Conservation (phyloP, 2,888 invertebrate species). For the Kryphioiulus occultus region DNA sequence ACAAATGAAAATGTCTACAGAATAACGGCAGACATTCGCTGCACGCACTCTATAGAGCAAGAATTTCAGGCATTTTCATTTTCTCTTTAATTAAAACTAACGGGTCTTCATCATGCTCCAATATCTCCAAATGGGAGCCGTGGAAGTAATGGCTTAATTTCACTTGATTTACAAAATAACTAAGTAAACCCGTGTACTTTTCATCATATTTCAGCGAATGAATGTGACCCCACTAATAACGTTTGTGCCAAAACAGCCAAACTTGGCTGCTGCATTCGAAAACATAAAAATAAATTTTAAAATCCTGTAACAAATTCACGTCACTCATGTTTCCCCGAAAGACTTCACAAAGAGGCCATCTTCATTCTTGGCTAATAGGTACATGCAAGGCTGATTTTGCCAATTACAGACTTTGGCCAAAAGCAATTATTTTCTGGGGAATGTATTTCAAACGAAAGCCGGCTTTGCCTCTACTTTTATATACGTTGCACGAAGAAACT, state of each 20-base stretch:
- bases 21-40: background rate
- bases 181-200: background rate
- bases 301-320: background rate
- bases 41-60: background rate
- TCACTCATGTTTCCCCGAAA: background rate
- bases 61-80: slow-evolving; percentile 28
- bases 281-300: background rate
- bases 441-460: background rate
- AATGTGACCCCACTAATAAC: background rate
- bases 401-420: background rate
- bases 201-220: background rate
- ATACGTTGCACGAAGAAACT: background rate
- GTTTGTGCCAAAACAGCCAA: background rate
- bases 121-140: background rate
- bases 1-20: background rate
- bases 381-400: slow-evolving; percentile 31
- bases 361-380: background rate
- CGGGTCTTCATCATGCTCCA: background rate
- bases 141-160: background rate
- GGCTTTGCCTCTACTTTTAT: background rate
- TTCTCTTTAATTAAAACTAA: slow-evolving; percentile 20
- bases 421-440: slow-evolving; percentile 33
- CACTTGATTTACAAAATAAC: background rate
- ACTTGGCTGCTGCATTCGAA: background rate
- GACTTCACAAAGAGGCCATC: background rate